A percentile compares a stretch with the other conserved stretches of the same genome.
phyloP scores from a whole-genome alignment of 2,888 invertebrate genomes.

The Lymantria monacha region DNA sequence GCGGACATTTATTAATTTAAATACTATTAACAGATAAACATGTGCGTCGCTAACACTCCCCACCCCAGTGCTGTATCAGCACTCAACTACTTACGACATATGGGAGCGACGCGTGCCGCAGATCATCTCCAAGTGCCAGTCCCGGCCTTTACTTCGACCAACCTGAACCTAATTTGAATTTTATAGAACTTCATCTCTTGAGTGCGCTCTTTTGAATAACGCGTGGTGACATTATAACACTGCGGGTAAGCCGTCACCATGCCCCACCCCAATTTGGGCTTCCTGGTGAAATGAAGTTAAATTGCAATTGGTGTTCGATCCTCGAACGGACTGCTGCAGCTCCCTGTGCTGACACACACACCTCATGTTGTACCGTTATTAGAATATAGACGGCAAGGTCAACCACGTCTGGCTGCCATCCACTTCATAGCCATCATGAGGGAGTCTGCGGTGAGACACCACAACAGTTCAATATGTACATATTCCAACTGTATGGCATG shows the following conservation, averaged over 20 bases:
- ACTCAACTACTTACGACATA: no score
- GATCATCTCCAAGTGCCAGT: slow-evolving; percentile 4
- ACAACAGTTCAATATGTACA: background rate
- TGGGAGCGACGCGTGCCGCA: no score
- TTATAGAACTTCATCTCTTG: background rate
- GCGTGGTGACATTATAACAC: no score
- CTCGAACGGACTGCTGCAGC: slow-evolving; percentile 9
- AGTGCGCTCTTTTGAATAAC: no score
- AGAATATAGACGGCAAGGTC: background rate
- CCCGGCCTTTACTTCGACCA: slow-evolving; percentile 8
- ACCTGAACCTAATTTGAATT: slow-evolving; percentile 11
- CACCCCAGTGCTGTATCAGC: no score
- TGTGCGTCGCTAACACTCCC: no score
- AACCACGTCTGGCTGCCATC: background rate
- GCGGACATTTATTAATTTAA: no score
- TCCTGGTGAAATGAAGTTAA: slow-evolving; percentile 14
- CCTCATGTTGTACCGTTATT: background rate
- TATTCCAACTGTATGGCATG: background rate
- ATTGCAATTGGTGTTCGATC: slow-evolving; percentile 6
- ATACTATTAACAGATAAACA: no score
- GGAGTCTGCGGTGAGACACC: background rate
- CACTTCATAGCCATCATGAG: background rate
- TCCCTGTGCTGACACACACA: slow-evolving; percentile 12
- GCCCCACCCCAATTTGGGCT: no score
- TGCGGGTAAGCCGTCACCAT: no score